Base-by-base conservation (phyloP, 2,113 vertebrate genomes). In the Saccopteryx leptura region DNA sequence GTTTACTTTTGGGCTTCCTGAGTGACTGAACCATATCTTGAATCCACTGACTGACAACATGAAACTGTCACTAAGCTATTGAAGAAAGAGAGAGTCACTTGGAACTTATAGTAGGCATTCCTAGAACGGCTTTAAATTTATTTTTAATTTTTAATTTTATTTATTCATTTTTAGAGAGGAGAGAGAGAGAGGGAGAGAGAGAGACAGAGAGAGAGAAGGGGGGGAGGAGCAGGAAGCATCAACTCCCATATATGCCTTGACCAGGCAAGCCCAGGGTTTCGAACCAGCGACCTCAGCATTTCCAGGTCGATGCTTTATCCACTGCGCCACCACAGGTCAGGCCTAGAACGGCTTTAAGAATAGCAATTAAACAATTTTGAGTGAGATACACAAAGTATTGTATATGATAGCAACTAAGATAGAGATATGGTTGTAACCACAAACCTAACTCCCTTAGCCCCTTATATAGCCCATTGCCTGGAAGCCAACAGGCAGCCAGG, bases 11-110 rank as follows among this genome's bases (percentile, higher is more conserved):
- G 74, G 24, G 48, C 5, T 94, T 31, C 61, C 14, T 46, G 56
- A 94, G 48, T 90, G 81, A 76, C 74, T 76, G 66, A 94, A 92
- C 79, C 31, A 26, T 82, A 76, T 60, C 88, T 81, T 92, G 52
- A 95, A 71, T 86, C 33, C 39, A 81, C 28, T 48, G 92, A 94
- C 81, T 31, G 31, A 65, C 15, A 24, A 89, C 23, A n/a, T 23
- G 60, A 89, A 89, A 75, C 23, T 63, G 58, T 88, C 65, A 92
- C 39, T 58, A 89, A 89, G 28, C 9, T 89, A 46, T 13, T 63
- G 24, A 88, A 54, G 15, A 91, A 95, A 96, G 13, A 84, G 26
- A 50, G 12, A 92, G n/a, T 75, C 75, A 80, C 46, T 28, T 48
- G 24, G 68, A 74, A 93, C 50, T 81, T 28, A 75, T 14, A 39